Base-by-base conservation (phyloP, 2,888 invertebrate genomes). In the Sminthurinus aureus region DNA sequence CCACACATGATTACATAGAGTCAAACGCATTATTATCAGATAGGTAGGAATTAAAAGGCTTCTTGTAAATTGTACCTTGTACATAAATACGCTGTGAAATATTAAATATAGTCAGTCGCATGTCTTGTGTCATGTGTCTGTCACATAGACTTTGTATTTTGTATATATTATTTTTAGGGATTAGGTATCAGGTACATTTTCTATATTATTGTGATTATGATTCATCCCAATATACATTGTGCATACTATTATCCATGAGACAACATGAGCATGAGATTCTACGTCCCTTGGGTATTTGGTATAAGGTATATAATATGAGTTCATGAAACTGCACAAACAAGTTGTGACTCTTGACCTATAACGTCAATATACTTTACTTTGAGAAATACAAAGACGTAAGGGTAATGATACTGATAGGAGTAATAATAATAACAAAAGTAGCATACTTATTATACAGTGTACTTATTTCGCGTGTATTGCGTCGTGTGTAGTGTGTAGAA, bases 271-370 rank as follows among this genome's bases (percentile, higher is more conserved):
- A 38, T 38, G 38, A 38, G 38, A 38, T 38, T 6, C 38, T 38
- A 38, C 1, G 38, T 38, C 38, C 6, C 58, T 9, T 66, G 8
- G 6, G 67, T 67, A 67, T 67, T 20, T 20, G 12, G 20, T 79
- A 69, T 69, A 58, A 13, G 2, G 9, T 58, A 9, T 58, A 58
- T 18, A 15, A 64, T 78, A 66, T 73, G 81, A 81, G 81, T 81
- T 81, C 81, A 81, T 81, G 58, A 81, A 81, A 81, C 81, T 81
- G 74, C 74, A 81, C 81, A 81, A 81, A 81, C 81, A 75, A 81
- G 81, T 81, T 81, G 52, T 81, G 74, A 74, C 81, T 81, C 81
- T 81, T 81, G 81, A 81, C 81, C 81, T 81, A 81, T 81, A 81
- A 81, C 74, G 81, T 81, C 50, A 18, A 74, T 74, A 15, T 15